Evolutionary conservation across 2,113 vertebrate genomes (phyloP), one percentile per base, ranked within the genome.

Genomic region (Lucifuga dentata): DNA sequence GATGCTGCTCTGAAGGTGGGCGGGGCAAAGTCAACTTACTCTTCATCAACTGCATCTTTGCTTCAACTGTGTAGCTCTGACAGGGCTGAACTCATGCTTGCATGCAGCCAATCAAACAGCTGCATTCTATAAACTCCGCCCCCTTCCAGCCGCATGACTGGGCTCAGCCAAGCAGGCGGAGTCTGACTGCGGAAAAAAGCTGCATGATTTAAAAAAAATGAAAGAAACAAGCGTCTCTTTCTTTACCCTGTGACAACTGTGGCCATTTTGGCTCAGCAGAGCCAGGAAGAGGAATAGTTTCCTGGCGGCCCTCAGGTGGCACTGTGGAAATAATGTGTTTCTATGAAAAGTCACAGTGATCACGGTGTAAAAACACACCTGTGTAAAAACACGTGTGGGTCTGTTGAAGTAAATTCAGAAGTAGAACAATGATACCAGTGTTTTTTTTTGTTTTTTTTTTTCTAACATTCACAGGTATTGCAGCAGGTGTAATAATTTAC

Each of bases 241-340:
- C 2, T 46, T 92, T 93, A 92, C 90, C 89, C 24, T 79, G 39
- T 35, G 72, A 78, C 43, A 72, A 76, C 55, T 44, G 79, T 60
- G 80, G 67, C 58, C 60, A 45, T 67, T 85, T 72, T 16, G 85
- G 87, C 75, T 83, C 69, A 38, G 70, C 49, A n/a, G 80, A 79
- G 78, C 77, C 56, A 23, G 75, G 63, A 17, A 52, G 36, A 50
- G 82, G 83, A 1, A 75, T n/a, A 3, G 81, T 82, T 64, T 89
- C 91, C 72, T 87, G 88, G 4, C 35, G 81, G 60, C 19, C 67
- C 43, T 81, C 71, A 3, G 90, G 85, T n/a, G 81, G 73, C 11
- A 45, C 92, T 93, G 91, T 83, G 51, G 91, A 76, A 66, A 80
- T 85, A 59, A 85, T 8, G 2, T 13, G 8, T 2, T 20, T 74